Evolutionary conservation across 1,140 invertebrate species (phyloP).

Genomic region (Bombyx mori): DNA sequence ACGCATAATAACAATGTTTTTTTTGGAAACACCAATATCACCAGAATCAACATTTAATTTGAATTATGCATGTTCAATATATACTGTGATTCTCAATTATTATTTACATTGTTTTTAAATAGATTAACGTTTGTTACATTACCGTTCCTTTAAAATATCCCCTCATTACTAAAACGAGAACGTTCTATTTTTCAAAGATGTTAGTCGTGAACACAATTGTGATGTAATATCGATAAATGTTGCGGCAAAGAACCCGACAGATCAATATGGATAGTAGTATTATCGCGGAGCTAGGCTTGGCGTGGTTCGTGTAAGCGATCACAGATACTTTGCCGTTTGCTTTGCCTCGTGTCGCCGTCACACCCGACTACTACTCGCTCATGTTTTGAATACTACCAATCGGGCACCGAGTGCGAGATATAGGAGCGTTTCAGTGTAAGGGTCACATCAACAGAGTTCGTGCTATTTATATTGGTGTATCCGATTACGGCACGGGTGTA

Average conservation of each 20-base stretch:
- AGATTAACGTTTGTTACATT: background rate
- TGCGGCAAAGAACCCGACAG: constrained; percentile 56
- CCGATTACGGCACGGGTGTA: constrained; percentile 16
- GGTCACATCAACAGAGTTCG: constrained; percentile 15
- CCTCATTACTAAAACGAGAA: too few relatives aligned
- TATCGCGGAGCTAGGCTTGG: constrained; percentile 64
- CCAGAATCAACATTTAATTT: too few relatives aligned
- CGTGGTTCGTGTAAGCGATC: constrained; percentile 67
- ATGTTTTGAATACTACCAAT: background rate
- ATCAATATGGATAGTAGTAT: constrained; percentile 50
- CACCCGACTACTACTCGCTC: constrained; percentile 2
- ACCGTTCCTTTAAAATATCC: too few relatives aligned
- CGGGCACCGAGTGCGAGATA: background rate
- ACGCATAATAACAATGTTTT: background rate
- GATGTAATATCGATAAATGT: constrained; percentile 41
- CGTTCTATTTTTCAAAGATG: background rate
- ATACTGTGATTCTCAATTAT: constrained; percentile 27
- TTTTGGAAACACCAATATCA: too few relatives aligned
- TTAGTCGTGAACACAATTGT: background rate
- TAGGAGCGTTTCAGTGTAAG: constrained; percentile 14
- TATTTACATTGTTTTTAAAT: constrained; percentile 55
- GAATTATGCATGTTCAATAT: constrained; percentile 6
- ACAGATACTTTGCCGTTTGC: constrained; percentile 61
- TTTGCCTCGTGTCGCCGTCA: constrained; percentile 38
- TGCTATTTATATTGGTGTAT: constrained; percentile 18